Evolutionary conservation across 1,140 invertebrate species (phyloP).

Genomic region (Aphelenchoides avenae): DNA sequence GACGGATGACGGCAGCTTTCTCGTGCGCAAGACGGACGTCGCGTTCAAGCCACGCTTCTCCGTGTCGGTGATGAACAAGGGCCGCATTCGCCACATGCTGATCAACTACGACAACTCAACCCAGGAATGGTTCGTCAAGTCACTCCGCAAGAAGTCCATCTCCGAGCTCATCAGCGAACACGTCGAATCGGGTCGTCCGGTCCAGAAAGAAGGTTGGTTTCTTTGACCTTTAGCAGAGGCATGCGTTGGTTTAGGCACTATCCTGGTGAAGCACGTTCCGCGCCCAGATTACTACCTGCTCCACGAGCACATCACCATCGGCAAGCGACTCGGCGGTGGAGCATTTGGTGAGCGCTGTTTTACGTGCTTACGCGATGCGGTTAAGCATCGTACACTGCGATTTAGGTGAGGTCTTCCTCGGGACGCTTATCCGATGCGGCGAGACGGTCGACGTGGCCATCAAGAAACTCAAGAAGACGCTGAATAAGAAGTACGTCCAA

Average conservation of each 20-base stretch:
- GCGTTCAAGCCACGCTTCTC: conserved; percentile 8
- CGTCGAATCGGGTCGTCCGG: conserved; percentile 16
- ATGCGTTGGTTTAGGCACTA: conserved; percentile 36
- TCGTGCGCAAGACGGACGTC: conserved; percentile 21
- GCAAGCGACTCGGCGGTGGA: conserved; percentile 33
- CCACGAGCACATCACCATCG: conserved; percentile 41
- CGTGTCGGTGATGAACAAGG: conserved; percentile 13
- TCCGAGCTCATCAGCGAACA: conserved; percentile 15
- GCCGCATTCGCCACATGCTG: conserved; percentile 25
- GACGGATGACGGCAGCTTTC: conserved; percentile 11
- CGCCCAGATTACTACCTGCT: conserved; percentile 34
- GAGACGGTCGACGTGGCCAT: conserved; percentile 37
- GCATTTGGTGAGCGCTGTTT: conserved; percentile 23
- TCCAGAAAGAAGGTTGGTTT: background rate
- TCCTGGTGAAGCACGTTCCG: conserved; percentile 18
- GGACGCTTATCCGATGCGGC: conserved; percentile 31
- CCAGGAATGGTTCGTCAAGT: conserved; percentile 19
- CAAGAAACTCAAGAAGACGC: conserved; percentile 23
- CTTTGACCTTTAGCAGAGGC: background rate
- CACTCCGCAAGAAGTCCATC: conserved; percentile 1
- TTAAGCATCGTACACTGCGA: conserved; percentile 40
- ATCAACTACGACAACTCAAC: conserved; percentile 1
- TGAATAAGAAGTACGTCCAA: conserved; percentile 19
- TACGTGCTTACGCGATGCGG: conserved; percentile 15
- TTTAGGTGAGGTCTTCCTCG: conserved; percentile 37